phyloP scores from a whole-genome alignment of 2,888 invertebrate species.

The Pyrocoelia pectoralis region DNA sequence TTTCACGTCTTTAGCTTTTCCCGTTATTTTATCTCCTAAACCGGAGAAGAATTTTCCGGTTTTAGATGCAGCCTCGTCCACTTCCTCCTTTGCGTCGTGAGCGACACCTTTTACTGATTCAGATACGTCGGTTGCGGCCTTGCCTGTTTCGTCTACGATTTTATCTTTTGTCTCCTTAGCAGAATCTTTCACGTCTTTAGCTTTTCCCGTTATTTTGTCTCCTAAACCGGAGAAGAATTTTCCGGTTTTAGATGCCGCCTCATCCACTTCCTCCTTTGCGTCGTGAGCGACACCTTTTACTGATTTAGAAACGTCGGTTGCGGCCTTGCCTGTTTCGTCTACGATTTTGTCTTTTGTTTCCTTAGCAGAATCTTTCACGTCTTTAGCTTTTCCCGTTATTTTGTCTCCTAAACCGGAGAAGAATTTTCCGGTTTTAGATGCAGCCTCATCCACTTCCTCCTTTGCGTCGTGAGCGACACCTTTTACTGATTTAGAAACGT shows the following conservation, averaged over 20 bases:
- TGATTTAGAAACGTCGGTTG: conserved; percentile 32
- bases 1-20: conserved; percentile 26
- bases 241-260: conserved; percentile 40
- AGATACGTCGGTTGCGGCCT: background rate
- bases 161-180: conserved; percentile 13
- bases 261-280: conserved; percentile 37
- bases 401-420: conserved; percentile 33
- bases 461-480: conserved; percentile 35
- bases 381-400: conserved; percentile 28
- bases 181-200: conserved; percentile 12
- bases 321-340: conserved; percentile 42
- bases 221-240: conserved; percentile 19
- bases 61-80: conserved; percentile 20
- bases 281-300: conserved; percentile 33
- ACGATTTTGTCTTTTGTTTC: conserved; percentile 39
- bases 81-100: conserved; percentile 23
- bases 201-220: conserved; percentile 27
- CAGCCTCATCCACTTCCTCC: conserved; percentile 20
- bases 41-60: conserved; percentile 36
- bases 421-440: conserved; percentile 32
- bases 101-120: conserved; percentile 22
- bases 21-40: conserved; percentile 31
- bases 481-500: conserved; percentile 15
- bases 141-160: conserved; percentile 2
- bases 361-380: conserved; percentile 16